Conservation (phyloP, 2,888 invertebrate species). For the Sarcophaga variegata region DNA sequence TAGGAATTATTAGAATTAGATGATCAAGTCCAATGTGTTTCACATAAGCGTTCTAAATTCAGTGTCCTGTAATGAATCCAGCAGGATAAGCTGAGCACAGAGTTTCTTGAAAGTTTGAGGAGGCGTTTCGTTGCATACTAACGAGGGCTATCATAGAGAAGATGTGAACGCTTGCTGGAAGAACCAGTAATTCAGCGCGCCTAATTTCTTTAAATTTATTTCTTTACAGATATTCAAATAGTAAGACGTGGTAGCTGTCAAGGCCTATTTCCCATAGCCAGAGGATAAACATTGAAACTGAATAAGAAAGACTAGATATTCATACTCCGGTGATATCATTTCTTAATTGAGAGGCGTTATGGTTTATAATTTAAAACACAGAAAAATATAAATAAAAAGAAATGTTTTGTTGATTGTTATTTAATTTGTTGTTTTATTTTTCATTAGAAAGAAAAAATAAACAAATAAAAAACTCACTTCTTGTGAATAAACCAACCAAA, state of each 20-base stretch:
- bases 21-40: no score
- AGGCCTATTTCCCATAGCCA: constrained; percentile 77
- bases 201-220: not conserved
- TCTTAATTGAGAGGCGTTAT: not conserved
- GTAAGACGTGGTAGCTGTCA: constrained; percentile 78
- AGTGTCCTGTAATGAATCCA: no score
- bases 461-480: constrained; percentile 1
- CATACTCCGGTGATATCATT: no score
- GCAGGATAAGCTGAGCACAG: no score
- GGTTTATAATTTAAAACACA: constrained; percentile 3
- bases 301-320: not conserved
- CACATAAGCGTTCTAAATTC: no score
- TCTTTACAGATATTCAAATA: constrained; percentile 76
- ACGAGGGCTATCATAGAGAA: no score
- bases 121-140: no score
- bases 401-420: not conserved
- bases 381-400: not conserved
- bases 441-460: not conserved
- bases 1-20: no score
- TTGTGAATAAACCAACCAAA: not conserved
- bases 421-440: not conserved
- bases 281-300: constrained; percentile 72
- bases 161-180: no score
- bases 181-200: no score
- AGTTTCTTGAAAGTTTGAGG: no score